These are phyloP conservation scores for Drosophila obscura DNA, from an alignment of 1,140 invertebrate genomes.

Conservation along the genomic window DNA sequence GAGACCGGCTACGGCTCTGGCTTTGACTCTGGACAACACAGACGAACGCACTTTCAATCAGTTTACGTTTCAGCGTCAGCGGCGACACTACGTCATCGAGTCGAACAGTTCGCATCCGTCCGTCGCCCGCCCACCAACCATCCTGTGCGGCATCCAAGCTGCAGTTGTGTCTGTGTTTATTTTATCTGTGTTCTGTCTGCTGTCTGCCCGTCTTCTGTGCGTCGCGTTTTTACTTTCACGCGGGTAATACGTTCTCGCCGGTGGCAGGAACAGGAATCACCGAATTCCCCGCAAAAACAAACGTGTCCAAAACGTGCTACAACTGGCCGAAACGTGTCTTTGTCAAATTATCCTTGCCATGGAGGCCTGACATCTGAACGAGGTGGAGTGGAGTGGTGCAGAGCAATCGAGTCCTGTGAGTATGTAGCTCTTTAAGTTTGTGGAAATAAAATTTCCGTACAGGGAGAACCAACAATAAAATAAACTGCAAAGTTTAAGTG, in stretches of 20 bases:
- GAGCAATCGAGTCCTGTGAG: too few relatives aligned
- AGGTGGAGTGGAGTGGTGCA: too few relatives aligned
- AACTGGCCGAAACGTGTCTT: background rate
- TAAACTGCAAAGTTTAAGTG: too few relatives aligned
- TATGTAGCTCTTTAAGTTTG: too few relatives aligned
- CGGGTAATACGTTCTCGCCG: slow-evolving; percentile 25
- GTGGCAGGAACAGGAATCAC: too few relatives aligned
- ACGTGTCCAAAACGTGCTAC: background rate
- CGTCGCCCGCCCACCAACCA: background rate
- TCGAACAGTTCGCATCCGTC: slow-evolving; percentile 20
- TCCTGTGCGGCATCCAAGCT: slow-evolving; percentile 6
- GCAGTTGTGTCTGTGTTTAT: slow-evolving; percentile 17
- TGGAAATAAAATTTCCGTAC: too few relatives aligned
- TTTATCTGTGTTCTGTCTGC: background rate
- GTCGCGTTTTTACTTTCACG: slow-evolving; percentile 68
- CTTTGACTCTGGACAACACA: slow-evolving; percentile 16
- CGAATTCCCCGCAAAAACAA: slow-evolving; percentile 6
- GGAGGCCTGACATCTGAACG: too few relatives aligned
- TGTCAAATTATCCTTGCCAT: background rate
- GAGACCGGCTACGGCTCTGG: background rate
- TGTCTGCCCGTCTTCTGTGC: slow-evolving; percentile 19
- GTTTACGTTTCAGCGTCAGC: slow-evolving; percentile 76
- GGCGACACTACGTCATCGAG: slow-evolving; percentile 71
- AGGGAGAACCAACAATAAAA: too few relatives aligned
- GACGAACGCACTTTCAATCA: slow-evolving; percentile 79